Base-by-base conservation (phyloP, 2,113 vertebrate genomes). In the Rattus norvegicus region DNA sequence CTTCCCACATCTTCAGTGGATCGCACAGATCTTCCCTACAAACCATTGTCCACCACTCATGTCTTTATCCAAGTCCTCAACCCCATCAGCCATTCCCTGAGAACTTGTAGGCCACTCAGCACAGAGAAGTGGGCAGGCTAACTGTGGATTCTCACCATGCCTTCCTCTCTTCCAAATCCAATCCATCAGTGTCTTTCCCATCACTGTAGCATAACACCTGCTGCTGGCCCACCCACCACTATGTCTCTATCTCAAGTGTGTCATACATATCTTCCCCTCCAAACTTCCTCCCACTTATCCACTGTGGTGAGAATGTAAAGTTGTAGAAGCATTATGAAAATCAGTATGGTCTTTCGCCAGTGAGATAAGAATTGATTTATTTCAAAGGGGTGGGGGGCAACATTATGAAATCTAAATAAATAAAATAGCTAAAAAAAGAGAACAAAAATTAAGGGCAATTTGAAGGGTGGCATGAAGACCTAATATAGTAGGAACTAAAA, bases 71-170 rank as follows among this genome's bases (percentile, higher is more conserved):
- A 5, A 22, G 54, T 3, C 2, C 54, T 19, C 20, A 39, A 4
- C 20, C 7, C 22, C 54, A 83, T 26, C 2, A 16, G 77, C 30
- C 33, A 3, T n/a, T n/a, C 54, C 33, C 54, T 81, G 33, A 81
- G 52, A 56, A 22, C 19, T 0, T 3, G 30, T 2, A 56, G 52
- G 6, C 10, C 1, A n/a, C 54, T n/a, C 7, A 36, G 54, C 0
- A 2, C 10, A 81, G 36, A 30, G 20, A n/a, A 59, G 19, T 9
- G 3, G 49, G 7, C 4, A 39, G 54, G 54, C 2, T 59, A 59
- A n/a, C 10, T 81, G 33, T 59, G 36, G 33, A 59, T 26, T 20
- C 11, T n/a, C n/a, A 59, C 20, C 54, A 59, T 5, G 1, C 36
- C 10, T 54, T 39, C 33, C 79, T 59, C 4, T 59, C 54, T 36